Evolutionary conservation across 2,113 vertebrate species (phyloP).

Genomic region (Ancistrus triradiatus): DNA sequence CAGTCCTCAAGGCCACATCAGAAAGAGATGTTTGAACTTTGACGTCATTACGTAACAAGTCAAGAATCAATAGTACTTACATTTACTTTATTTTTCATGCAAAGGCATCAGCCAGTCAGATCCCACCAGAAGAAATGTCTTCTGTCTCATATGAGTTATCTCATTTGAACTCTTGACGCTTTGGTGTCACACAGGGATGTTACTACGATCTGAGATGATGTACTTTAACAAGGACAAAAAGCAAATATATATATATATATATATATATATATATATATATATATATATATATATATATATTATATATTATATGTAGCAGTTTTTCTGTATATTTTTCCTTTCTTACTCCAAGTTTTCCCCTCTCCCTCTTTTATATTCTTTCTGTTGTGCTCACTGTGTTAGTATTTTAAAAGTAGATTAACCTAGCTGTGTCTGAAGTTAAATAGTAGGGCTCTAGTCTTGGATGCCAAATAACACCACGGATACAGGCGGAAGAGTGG

Average conservation of each 20-base stretch:
- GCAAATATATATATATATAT: no score
- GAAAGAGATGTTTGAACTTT: constrained; percentile 59
- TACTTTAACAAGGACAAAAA: constrained; percentile 61
- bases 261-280: no score
- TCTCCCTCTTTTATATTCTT: constrained; percentile 57
- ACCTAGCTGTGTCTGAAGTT: constrained; percentile 73
- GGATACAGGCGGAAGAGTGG: constrained; percentile 47
- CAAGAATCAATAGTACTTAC: constrained; percentile 54
- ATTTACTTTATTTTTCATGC: constrained; percentile 62
- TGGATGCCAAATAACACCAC: constrained; percentile 51
- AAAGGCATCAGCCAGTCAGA: constrained; percentile 58
- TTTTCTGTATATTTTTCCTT: constrained; percentile 63
- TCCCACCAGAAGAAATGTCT: constrained; percentile 52
- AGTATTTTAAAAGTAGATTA: constrained; percentile 69
- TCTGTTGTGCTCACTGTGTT: constrained; percentile 71
- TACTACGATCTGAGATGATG: constrained; percentile 58
- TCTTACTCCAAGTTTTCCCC: constrained; percentile 61
- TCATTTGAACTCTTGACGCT: constrained; percentile 53
- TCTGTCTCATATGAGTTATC: constrained; percentile 52
- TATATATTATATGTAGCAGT: constrained; percentile 69
- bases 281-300: no score
- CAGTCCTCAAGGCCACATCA: constrained; percentile 52
- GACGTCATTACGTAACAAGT: constrained; percentile 61
- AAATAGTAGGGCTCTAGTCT: constrained; percentile 60
- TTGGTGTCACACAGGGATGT: constrained; percentile 44